Evolutionary conservation across 2,113 vertebrate genomes (phyloP), one percentile per base, ranked within the genome.

Genomic region (Phyllostomus discolor): DNA sequence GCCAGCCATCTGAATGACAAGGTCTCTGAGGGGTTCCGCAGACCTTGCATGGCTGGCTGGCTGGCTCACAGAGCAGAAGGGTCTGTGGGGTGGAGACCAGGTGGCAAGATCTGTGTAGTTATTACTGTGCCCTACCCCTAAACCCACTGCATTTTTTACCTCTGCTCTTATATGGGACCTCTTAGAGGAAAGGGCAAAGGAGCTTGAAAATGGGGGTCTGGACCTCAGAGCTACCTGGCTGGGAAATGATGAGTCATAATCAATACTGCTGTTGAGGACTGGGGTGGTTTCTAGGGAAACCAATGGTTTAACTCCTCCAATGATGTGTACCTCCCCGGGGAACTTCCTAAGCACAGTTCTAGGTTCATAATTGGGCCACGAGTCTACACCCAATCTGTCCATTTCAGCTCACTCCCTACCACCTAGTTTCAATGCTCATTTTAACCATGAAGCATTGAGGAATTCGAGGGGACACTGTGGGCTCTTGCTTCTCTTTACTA

Each of bases 1-100:
- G 96, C 57, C 96, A 81, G 89, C 94, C 28, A 2, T 89, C 57
- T 76, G 91, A 97, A 97, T 91, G 88, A 96, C 91, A 1, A 43
- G 85, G 67, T 93, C 95, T 90, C 0, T 8, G 3, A 76, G 41
- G 87, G 38, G 28, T 7, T 73, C 79, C 90, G 38, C 57, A 43
- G 76, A 64, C 1, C 52, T 81, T 35, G 4, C 43, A 62, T 20
- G 28, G 50, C 50, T 33, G 17, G 50, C 50, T 33, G 17, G 50
- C 83, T 80, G 72, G 80, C 17, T 87, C 59, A 11, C 54, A 3
- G n/a, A 35, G n/a, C 59, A 92, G 85, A 66, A 88, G 85, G 66
- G 38, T 59, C 80, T 96, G 88, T 28, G n/a, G 11, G 19, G 20
- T 48, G 16, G 73, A 35, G 28, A 80, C 10, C 26, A 70, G 78